phyloP scores from a whole-genome alignment of 2,797 vertebrate genomes.

The Gastrophryne carolinensis region DNA sequence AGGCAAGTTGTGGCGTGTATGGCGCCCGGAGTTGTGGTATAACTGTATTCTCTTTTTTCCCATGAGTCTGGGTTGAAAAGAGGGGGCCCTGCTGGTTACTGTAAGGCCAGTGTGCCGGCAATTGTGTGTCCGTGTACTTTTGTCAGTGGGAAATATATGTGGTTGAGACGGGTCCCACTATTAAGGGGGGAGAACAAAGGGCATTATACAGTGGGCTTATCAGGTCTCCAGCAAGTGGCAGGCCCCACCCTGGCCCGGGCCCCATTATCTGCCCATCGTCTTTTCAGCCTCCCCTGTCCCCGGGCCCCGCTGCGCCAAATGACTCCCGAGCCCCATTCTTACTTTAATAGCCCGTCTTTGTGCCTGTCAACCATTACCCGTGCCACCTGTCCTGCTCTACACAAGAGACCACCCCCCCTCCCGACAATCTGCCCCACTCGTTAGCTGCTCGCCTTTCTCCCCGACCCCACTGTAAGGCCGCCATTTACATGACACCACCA shows the following conservation, averaged over 20 bases:
- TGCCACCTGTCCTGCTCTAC: constrained; percentile 46
- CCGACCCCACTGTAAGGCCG: neutral
- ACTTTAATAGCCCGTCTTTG: constrained; percentile 53
- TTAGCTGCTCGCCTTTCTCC: constrained; percentile 21
- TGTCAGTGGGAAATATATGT: neutral
- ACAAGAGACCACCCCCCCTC: constrained; percentile 21
- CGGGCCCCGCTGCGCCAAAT: constrained; percentile 52
- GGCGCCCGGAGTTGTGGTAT: neutral
- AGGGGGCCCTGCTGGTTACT: neutral
- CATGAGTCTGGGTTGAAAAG: neutral
- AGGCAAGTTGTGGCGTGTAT: neutral
- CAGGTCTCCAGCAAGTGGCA: constrained; percentile 31
- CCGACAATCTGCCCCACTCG: constrained; percentile 29
- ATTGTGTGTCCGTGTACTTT: neutral
- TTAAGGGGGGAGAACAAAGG: constrained; percentile 35
- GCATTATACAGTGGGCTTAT: constrained; percentile 50
- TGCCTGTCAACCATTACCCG: constrained; percentile 43
- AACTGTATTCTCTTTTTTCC: neutral
- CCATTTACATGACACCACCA: constrained; percentile 12
- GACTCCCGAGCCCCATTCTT: constrained; percentile 48
- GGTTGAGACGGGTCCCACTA: neutral
- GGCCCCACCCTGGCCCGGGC: constrained; percentile 38
- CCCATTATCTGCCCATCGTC: constrained; percentile 33
- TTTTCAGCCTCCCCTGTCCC: constrained; percentile 19
- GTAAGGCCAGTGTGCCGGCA: neutral